Percentiles rank a stretch among this genome's conserved stretches.
Conservation (phyloP, 2,113 vertebrate genomes). For the Gobiocypris rarus region DNA sequence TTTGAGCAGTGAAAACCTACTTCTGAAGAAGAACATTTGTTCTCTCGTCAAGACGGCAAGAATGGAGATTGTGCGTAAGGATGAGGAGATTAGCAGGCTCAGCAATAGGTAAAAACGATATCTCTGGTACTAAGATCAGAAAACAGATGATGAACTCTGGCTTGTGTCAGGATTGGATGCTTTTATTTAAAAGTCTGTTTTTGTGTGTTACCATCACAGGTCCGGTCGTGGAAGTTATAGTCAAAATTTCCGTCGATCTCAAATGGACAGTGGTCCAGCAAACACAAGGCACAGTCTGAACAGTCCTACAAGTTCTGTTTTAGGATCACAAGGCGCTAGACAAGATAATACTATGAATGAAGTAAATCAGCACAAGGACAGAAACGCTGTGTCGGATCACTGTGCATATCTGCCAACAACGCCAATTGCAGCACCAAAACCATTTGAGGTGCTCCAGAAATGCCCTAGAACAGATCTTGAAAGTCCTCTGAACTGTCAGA, state of each 20-base stretch:
- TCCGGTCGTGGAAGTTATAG: constrained; percentile 43
- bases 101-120: constrained; percentile 79
- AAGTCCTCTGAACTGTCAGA: constrained; percentile 20
- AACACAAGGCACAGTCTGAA: not conserved
- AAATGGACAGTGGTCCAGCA: not conserved
- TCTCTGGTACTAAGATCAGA: not conserved
- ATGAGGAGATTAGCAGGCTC: constrained; percentile 90
- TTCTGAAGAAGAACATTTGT: constrained; percentile 95
- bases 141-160: not conserved
- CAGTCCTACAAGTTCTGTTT: not conserved
- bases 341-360: not conserved
- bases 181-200: not conserved
- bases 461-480: constrained; percentile 30
- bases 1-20: constrained; percentile 86
- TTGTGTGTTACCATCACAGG: constrained; percentile 55
- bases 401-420: not conserved
- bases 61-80: constrained; percentile 91
- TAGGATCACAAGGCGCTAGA: constrained; percentile 16
- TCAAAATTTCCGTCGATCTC: constrained; percentile 36
- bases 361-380: not conserved
- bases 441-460: not conserved
- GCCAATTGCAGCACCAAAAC: not conserved
- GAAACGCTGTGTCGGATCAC: not conserved
- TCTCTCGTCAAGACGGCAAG: constrained; percentile 92
- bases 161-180: not conserved